Evolutionary conservation across 2,113 vertebrate species (phyloP), one percentile per base, ranked within the genome.

Genomic region (Tragelaphus buxtoni): DNA sequence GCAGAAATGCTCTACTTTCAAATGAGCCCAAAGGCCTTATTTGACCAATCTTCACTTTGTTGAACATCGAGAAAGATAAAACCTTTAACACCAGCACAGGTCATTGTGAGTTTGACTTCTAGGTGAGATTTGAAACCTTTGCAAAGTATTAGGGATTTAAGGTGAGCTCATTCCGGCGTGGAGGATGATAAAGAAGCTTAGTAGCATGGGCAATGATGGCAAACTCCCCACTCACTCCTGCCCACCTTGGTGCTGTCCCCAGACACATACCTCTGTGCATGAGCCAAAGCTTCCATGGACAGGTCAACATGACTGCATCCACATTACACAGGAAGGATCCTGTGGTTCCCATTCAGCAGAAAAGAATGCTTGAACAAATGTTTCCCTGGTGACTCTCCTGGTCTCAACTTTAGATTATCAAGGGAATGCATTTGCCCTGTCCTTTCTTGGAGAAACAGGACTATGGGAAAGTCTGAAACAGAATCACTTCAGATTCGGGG

Each of bases 81-180:
- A 39, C 26, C 32, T 51, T 56, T 35, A 11, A 88, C 65, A 30
- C 4, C 20, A 69, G 63, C 45, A 30, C 10, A 51, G 13, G 51
- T 30, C 58, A 53, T 45, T 58, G 39, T 47, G 69, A 7, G 10
- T 30, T 87, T 91, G 47, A 56, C 45, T 90, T 86, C 53, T 32
- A 28, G 51, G 55, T 55, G 32, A 82, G 5, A 18, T 91, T 63
- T 63, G 77, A 86, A 93, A 82, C 49, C 72, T 86, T 83, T 47
- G 60, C 22, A 65, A 63, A 92, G 39, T 47, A 26, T 8, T 60
- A 32, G 42, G 22, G 74, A 13, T 74, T 20, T 10, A 11, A 90
- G 35, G 16, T 47, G 58, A 56, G 12, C 24, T 88, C 79, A 24
- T 35, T 61, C 9, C 20, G 9, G 30, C 26, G 0, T 49, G 76